Evolutionary conservation across 2,888 invertebrate species (phyloP).

Genomic region (Drosophila recens): DNA sequence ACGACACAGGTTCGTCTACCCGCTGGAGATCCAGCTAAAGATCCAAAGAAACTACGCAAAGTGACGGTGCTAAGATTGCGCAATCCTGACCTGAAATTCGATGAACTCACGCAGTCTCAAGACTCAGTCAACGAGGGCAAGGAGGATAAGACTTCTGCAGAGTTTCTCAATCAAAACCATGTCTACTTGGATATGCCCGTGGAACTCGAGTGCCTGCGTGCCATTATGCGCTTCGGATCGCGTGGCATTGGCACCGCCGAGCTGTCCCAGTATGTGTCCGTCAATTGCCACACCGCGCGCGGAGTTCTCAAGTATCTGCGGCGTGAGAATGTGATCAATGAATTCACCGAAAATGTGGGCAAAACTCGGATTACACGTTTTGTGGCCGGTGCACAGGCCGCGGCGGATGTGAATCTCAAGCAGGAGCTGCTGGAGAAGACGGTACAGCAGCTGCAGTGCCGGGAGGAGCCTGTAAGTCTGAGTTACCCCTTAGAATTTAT

Average conservation of each 20-base stretch:
- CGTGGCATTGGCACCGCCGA: slow-evolving; percentile 87
- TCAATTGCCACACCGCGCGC: slow-evolving; percentile 85
- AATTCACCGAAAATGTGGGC: slow-evolving; percentile 87
- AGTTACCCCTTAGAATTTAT: neutral
- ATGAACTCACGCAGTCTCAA: slow-evolving; percentile 83
- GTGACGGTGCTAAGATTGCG: slow-evolving; percentile 87
- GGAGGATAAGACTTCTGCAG: slow-evolving; percentile 85
- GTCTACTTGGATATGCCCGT: slow-evolving; percentile 84
- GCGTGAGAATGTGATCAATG: slow-evolving; percentile 84
- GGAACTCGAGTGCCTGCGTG: slow-evolving; percentile 86
- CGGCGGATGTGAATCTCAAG: slow-evolving; percentile 48
- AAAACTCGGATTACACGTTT: slow-evolving; percentile 86
- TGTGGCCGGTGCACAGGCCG: slow-evolving; percentile 63
- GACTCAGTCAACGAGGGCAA: slow-evolving; percentile 79
- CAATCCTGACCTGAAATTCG: slow-evolving; percentile 87
- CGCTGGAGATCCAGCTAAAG: slow-evolving; percentile 30
- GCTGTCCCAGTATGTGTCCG: slow-evolving; percentile 84
- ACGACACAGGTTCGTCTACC: slow-evolving; percentile 77
- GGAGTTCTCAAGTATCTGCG: slow-evolving; percentile 85
- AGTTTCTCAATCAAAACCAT: slow-evolving; percentile 71
- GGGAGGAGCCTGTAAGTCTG: slow-evolving; percentile 76
- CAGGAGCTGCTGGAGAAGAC: slow-evolving; percentile 43
- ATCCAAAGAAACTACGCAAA: slow-evolving; percentile 82
- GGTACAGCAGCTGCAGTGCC: slow-evolving; percentile 69
- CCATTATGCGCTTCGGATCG: slow-evolving; percentile 86